Evolutionary conservation across 2,797 vertebrate species (phyloP), one percentile per base, ranked within the genome.

Genomic region (Danio aesculapii): DNA sequence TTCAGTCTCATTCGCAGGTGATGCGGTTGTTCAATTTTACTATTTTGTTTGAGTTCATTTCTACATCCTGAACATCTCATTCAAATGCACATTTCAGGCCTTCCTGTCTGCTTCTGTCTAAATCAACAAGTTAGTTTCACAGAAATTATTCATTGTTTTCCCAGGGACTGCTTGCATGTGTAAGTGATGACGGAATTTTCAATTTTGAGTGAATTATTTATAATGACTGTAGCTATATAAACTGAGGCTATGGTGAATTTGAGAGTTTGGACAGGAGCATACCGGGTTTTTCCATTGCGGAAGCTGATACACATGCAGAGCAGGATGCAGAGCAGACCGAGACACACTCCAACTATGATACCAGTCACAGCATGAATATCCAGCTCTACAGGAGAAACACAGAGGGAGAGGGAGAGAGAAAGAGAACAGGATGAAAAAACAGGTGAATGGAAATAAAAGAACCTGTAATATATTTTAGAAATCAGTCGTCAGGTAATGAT

Each of bases 261-360:
- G 13, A 39, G 67, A 62, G 43, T 47, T 21, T 49, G 5, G 59
- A n/a, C 9, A 30, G 19, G 19, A 66, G 49, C 91, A 67, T 87
- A 98, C 98, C 96, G 95, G 87, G 94, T 92, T 88, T 98, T 97
- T 87, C 94, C 90, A 79, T 95, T 96, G 57, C 94, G 95, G 87
- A 99, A 96, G 90, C 97, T 98, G 69, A 97, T 94, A 81, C 97
- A 98, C 95, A 98, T 96, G 91, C 97, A 99, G 87, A 98, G 95
- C 53, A 99, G 95, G 66, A 99, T 95, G 91, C 97, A 98, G 88
- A 99, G 94, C 52, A 99, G 94, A 59, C 97, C 97, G 82, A 99
- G 92, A 88, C 97, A 98, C 84, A 99, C 97, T 0, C 97, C 98
- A 17, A 98, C 96, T 2, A 99, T 97, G 93, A 99, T 98, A 81